These are phyloP conservation scores for Pterocles orientalis DNA, from an alignment of 2,113 vertebrate genomes.

Conservation along the genomic window DNA sequence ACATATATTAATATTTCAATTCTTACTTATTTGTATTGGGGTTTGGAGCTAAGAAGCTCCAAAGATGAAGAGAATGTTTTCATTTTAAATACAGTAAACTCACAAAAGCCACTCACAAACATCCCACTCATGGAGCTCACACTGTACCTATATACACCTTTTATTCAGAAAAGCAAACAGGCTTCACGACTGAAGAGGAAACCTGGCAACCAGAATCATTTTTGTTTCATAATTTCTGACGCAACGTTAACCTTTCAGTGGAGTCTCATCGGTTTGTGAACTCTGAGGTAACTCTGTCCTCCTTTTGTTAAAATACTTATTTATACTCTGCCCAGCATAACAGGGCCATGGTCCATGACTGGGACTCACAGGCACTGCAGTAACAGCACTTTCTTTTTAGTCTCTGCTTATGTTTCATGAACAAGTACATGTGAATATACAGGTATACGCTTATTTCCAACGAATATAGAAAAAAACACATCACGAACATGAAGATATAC, in stretches of 20 bases:
- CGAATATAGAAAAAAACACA: neutral
- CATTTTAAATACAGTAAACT: neutral
- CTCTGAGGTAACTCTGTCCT: neutral
- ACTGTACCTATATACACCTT: neutral
- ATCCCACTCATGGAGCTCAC: neutral
- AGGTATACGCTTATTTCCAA: neutral
- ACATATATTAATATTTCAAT: neutral
- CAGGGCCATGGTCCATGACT: neutral
- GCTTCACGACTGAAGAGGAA: neutral
- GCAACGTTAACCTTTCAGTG: neutral
- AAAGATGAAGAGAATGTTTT: neutral
- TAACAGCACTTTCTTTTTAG: neutral
- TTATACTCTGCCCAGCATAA: constrained; percentile 31
- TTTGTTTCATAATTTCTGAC: constrained; percentile 41
- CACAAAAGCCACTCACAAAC: neutral
- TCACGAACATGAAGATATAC: neutral
- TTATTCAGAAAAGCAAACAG: neutral
- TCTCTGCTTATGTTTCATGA: neutral
- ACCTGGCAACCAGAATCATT: neutral
- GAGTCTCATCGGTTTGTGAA: constrained; percentile 13
- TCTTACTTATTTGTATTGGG: neutral
- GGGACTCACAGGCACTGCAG: neutral
- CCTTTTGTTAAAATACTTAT: constrained; percentile 31
- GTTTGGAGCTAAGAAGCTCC: neutral
- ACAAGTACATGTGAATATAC: neutral